Evolutionary conservation across 1,140 invertebrate species (phyloP).

Genomic region (Parapsyche elsis): DNA sequence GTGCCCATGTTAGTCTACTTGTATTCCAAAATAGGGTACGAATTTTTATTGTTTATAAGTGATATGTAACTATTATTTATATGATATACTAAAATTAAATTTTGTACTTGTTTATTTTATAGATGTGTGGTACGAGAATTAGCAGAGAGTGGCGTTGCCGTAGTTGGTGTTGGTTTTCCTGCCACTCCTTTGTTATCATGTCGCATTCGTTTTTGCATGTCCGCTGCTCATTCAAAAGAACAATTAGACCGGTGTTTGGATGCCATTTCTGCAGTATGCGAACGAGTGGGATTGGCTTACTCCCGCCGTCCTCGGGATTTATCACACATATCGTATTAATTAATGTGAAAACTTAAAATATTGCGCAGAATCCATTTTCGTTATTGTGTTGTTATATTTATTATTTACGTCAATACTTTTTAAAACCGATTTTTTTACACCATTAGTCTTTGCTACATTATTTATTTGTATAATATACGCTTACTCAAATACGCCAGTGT

Average conservation of each 20-base stretch:
- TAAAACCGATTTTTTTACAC: no score
- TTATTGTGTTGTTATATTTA: neutral
- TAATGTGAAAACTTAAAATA: neutral
- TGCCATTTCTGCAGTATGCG: slow-evolving; percentile 77
- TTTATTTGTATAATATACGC: no score
- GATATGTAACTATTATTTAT: slow-evolving; percentile 10
- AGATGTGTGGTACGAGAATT: slow-evolving; percentile 88
- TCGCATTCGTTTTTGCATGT: slow-evolving; percentile 95
- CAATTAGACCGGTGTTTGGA: slow-evolving; percentile 90
- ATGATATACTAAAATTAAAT: neutral
- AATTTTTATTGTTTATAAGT: slow-evolving; percentile 47
- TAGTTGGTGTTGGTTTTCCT: slow-evolving; percentile 97
- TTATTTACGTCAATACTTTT: neutral
- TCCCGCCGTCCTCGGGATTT: slow-evolving; percentile 72
- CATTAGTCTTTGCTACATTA: no score
- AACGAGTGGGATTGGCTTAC: slow-evolving; percentile 79
- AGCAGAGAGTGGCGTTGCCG: slow-evolving; percentile 85
- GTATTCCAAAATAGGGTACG: slow-evolving; percentile 91
- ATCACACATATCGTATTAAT: slow-evolving; percentile 70
- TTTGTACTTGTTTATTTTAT: slow-evolving; percentile 21
- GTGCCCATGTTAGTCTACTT: slow-evolving; percentile 95
- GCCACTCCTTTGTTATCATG: slow-evolving; percentile 96
- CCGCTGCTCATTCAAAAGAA: slow-evolving; percentile 95
- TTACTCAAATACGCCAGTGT: no score
- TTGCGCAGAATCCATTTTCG: neutral